Evolutionary conservation across 2,888 invertebrate species (phyloP).

Genomic region (Pollenia griseotomentosa): DNA sequence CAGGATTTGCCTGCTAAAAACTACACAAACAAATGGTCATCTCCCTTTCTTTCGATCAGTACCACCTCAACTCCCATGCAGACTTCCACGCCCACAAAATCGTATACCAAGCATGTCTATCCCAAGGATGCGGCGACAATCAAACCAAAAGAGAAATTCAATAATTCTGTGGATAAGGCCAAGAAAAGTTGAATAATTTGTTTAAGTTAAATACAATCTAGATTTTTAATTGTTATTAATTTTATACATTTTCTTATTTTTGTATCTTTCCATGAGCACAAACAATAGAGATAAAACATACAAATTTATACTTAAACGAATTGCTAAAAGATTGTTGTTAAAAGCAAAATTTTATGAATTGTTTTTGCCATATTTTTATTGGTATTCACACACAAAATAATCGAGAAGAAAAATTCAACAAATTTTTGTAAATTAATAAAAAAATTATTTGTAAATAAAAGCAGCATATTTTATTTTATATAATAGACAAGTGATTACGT

Average conservation of each 20-base stretch:
- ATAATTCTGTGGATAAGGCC: conserved; percentile 17
- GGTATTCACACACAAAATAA: conserved; percentile 22
- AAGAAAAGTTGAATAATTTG: conserved; percentile 66
- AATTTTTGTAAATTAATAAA: conserved; percentile 3
- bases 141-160: conserved; percentile 46
- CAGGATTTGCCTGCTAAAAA: conserved; percentile 18
- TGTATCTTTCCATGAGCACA: conserved; percentile 2
- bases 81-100: conserved; percentile 19
- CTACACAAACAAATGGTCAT: conserved; percentile 1
- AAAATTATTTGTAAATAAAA: conserved; percentile 55
- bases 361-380: conserved; percentile 69
- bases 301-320: background rate
- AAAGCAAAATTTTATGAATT: background rate
- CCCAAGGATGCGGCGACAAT: conserved; percentile 45
- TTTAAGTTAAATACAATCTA: conserved; percentile 13
- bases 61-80: background rate
- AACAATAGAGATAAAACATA: conserved; percentile 40
- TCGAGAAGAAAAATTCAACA: conserved; percentile 19
- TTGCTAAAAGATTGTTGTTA: background rate
- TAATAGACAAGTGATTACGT: background rate
- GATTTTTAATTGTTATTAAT: conserved; percentile 54
- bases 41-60: background rate
- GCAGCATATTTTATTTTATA: background rate
- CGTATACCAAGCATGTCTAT: conserved; percentile 56
- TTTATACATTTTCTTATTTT: conserved; percentile 20